These are phyloP conservation scores for Lasioglossum oenotherae DNA, from an alignment of 2,888 invertebrate genomes.

Conservation along the genomic window DNA sequence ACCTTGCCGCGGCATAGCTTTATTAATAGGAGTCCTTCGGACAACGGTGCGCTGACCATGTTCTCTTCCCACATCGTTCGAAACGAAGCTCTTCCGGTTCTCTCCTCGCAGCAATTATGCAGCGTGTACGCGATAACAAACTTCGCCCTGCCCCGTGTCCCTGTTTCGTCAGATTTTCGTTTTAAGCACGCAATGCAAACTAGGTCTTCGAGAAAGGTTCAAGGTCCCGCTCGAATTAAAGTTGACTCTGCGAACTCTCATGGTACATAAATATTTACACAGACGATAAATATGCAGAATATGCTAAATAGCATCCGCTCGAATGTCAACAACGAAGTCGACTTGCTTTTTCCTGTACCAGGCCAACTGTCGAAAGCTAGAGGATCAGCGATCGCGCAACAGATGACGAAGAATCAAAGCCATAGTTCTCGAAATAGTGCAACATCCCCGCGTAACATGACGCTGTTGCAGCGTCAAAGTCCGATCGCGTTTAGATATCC, in stretches of 20 bases:
- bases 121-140: not conserved
- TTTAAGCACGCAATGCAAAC: not conserved
- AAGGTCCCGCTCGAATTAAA: not conserved
- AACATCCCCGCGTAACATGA: constrained; percentile 32
- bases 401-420: not conserved
- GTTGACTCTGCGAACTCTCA: not conserved
- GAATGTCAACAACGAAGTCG: not conserved
- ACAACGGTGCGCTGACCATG: constrained; percentile 51
- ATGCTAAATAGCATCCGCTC: not conserved
- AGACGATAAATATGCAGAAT: not conserved
- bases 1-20: constrained; percentile 76
- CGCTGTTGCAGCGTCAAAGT: not conserved
- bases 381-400: not conserved
- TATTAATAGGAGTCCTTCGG: constrained; percentile 79
- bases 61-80: constrained; percentile 22
- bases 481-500: constrained; percentile 19
- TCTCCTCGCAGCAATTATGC: not conserved
- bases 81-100: constrained; percentile 25
- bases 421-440: constrained; percentile 18
- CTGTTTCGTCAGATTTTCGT: not conserved
- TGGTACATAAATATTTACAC: not conserved
- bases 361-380: not conserved
- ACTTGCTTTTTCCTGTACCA: not conserved
- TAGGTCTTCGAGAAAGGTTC: not conserved
- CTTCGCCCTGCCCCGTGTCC: not conserved